These are phyloP conservation scores for Anthophora plumipes DNA, from an alignment of 2,888 invertebrate species.

Conservation along the genomic window DNA sequence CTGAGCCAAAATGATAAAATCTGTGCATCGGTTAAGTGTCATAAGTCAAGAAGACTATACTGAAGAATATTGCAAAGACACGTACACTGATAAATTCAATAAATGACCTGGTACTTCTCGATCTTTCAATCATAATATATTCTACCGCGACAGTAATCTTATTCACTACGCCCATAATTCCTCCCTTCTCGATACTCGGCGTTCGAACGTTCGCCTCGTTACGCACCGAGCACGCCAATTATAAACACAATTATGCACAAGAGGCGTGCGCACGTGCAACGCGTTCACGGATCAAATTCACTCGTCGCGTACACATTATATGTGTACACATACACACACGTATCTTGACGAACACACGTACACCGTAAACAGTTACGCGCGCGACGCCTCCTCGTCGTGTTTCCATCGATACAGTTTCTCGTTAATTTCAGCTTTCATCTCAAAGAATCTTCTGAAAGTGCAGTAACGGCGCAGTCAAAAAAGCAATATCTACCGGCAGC, in stretches of 20 bases:
- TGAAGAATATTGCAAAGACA: too few relatives aligned
- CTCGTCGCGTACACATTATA: not conserved
- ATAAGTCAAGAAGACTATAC: too few relatives aligned
- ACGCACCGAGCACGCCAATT: conserved; percentile 24
- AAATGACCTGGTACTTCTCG: not conserved
- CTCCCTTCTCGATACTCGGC: not conserved
- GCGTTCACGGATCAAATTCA: conserved; percentile 13
- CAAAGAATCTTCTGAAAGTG: conserved; percentile 45
- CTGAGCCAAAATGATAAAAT: too few relatives aligned
- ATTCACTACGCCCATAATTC: not conserved
- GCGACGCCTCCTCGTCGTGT: not conserved
- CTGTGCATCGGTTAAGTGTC: too few relatives aligned
- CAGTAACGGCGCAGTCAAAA: conserved; percentile 58
- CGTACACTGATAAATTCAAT: too few relatives aligned
- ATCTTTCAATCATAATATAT: not conserved
- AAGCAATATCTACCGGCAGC: conserved; percentile 65
- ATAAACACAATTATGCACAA: conserved; percentile 24
- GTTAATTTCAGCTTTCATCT: conserved; percentile 48
- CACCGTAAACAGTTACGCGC: not conserved
- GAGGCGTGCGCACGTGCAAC: not conserved
- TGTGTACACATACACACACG: not conserved
- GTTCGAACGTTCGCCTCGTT: conserved; percentile 19
- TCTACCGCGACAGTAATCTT: not conserved
- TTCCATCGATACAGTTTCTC: conserved; percentile 25
- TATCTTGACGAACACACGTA: too few relatives aligned